Conservation (phyloP, 2,113 vertebrate species). For the Scomber japonicus region DNA sequence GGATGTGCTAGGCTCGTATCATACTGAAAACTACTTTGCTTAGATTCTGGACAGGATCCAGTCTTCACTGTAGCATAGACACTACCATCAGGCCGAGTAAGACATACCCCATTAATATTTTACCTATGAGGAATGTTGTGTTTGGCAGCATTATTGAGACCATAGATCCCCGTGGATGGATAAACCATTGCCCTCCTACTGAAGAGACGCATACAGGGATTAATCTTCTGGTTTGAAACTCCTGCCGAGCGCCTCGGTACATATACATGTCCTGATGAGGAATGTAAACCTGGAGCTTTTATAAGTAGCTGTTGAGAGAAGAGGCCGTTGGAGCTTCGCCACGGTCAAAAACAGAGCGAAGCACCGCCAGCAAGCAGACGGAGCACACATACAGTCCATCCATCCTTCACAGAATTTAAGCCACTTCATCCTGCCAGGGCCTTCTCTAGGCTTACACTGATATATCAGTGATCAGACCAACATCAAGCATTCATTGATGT, state of each 20-base stretch:
- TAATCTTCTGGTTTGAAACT: constrained; percentile 55
- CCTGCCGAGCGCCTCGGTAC: constrained; percentile 39
- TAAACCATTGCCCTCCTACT: constrained; percentile 39
- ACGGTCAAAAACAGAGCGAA: constrained; percentile 31
- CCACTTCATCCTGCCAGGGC: constrained; percentile 17
- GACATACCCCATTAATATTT: constrained; percentile 50
- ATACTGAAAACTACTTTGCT: constrained; percentile 52
- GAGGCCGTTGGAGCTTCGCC: constrained; percentile 56
- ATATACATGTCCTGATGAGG: constrained; percentile 62
- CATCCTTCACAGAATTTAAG: constrained; percentile 25
- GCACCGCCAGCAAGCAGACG: not conserved
- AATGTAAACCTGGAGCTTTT: constrained; percentile 71
- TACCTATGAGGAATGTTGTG: constrained; percentile 46
- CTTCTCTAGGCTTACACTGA: constrained; percentile 13
- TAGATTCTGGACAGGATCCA: constrained; percentile 4
- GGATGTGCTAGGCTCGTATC: constrained; percentile 19
- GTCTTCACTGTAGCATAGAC: constrained; percentile 21
- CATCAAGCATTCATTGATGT: not conserved
- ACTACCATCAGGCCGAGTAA: constrained; percentile 12
- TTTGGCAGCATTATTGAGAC: constrained; percentile 50
- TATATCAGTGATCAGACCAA: not conserved
- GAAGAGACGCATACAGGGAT: constrained; percentile 48
- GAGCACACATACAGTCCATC: constrained; percentile 8
- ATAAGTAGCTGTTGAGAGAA: constrained; percentile 72
- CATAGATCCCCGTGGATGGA: constrained; percentile 33